Evolutionary conservation across 2,797 vertebrate genomes (phyloP).

Genomic region (Borostomias antarcticus): DNA sequence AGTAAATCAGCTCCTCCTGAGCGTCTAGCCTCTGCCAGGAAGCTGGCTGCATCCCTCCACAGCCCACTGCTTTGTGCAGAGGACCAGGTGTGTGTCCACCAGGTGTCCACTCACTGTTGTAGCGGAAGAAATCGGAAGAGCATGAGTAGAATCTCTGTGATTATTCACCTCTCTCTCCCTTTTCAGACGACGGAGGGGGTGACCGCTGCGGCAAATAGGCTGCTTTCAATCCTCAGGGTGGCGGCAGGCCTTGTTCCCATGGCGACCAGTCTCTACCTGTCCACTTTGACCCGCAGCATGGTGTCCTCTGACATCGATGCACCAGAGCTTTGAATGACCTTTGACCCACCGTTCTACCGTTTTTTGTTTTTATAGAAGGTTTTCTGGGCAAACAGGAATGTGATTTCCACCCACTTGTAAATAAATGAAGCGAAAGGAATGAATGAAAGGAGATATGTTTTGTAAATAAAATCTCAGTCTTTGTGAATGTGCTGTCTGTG

Average conservation of each 20-base stretch:
- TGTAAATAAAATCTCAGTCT: background rate
- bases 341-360: background rate
- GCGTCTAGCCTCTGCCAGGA: conserved; percentile 65
- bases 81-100: conserved; percentile 65
- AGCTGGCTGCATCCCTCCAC: conserved; percentile 76
- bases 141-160: background rate
- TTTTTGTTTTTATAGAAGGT: too few species aligned
- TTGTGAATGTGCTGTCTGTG: background rate
- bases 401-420: background rate
- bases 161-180: background rate
- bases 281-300: conserved; percentile 73
- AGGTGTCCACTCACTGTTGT: too few species aligned
- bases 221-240: conserved; percentile 82
- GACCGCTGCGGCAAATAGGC: conserved; percentile 72
- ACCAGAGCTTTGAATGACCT: conserved; percentile 66
- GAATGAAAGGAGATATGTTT: background rate
- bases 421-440: background rate
- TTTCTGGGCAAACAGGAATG: too few species aligned
- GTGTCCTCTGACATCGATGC: conserved; percentile 66
- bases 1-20: conserved; percentile 53
- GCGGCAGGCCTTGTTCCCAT: conserved; percentile 81
- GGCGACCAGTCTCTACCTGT: conserved; percentile 82
- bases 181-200: conserved; percentile 77
- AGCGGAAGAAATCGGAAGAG: too few species aligned
- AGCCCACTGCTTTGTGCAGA: conserved; percentile 88